phyloP scores from a whole-genome alignment of 2,888 invertebrate genomes.

The Polymixis flavicincta region DNA sequence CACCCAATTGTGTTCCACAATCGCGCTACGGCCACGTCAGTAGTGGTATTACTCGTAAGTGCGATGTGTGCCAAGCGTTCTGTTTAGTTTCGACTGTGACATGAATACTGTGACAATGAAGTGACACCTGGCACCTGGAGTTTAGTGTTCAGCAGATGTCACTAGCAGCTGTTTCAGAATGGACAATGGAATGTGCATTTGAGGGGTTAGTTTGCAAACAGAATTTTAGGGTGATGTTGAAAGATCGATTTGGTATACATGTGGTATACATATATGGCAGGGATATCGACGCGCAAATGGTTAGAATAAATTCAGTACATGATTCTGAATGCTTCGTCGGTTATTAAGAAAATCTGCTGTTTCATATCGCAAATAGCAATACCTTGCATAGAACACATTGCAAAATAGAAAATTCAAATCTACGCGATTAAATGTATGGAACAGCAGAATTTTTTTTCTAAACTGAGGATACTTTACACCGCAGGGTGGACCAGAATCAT shows the following conservation, averaged over 20 bases:
- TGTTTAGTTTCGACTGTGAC: slow-evolving; percentile 50
- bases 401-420: no score
- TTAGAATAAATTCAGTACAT: no score
- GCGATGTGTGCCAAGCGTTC: slow-evolving; percentile 41
- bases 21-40: slow-evolving; percentile 14
- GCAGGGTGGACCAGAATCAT: no score
- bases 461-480: no score
- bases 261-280: no score
- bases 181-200: slow-evolving; percentile 20
- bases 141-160: slow-evolving; percentile 32
- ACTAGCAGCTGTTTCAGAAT: slow-evolving; percentile 22
- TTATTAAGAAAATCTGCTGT: no score
- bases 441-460: no score
- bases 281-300: no score
- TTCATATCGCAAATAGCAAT: no score
- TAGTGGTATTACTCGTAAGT: slow-evolving; percentile 43
- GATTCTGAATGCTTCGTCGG: no score
- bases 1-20: slow-evolving; percentile 35
- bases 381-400: no score
- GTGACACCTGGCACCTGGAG: slow-evolving; percentile 52
- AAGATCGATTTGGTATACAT: not conserved
- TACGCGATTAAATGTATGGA: no score
- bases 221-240: slow-evolving; percentile 12
- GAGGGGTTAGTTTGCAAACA: slow-evolving; percentile 5
- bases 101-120: slow-evolving; percentile 53